phyloP scores from a whole-genome alignment of 2,797 vertebrate species.

The Cyprinodon diabolis region DNA sequence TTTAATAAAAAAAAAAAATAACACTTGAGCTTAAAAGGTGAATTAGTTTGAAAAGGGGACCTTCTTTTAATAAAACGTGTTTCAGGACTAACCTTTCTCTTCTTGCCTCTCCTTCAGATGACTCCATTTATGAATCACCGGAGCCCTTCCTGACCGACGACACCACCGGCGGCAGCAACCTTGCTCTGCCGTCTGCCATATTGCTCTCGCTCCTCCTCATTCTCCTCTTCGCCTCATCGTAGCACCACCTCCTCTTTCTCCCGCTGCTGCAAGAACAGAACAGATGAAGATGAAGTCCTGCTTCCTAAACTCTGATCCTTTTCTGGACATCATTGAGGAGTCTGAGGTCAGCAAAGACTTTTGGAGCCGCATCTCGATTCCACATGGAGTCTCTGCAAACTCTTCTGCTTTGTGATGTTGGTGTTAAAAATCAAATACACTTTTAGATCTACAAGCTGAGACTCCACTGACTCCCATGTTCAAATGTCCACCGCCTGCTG shows the following conservation, averaged over 20 bases:
- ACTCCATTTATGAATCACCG: conserved; percentile 76
- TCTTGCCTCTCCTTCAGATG: conserved; percentile 44
- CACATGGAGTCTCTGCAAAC: conserved; percentile 9
- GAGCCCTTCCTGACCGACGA: conserved; percentile 72
- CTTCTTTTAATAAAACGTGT: background rate
- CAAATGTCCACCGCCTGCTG: background rate
- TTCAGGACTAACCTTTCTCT: background rate
- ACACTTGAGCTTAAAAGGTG: too few species aligned
- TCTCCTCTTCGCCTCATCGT: conserved; percentile 47
- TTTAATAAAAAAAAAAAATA: background rate
- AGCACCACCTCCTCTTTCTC: conserved; percentile 36
- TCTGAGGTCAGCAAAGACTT: conserved; percentile 9
- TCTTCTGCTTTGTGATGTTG: conserved; percentile 13
- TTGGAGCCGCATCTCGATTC: conserved; percentile 11
- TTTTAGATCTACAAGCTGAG: background rate
- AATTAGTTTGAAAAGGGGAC: background rate
- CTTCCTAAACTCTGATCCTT: conserved; percentile 26
- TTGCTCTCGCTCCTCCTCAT: conserved; percentile 54
- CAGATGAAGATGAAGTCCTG: conserved; percentile 4
- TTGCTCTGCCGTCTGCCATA: conserved; percentile 44
- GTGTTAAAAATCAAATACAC: background rate
- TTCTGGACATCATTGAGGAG: conserved; percentile 32
- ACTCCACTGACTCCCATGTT: conserved; percentile 13
- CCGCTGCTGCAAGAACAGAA: conserved; percentile 7
- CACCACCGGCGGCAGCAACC: conserved; percentile 53